phyloP scores from a whole-genome alignment of 23 tunicate species.

The Trididemnum nubilum region DNA sequence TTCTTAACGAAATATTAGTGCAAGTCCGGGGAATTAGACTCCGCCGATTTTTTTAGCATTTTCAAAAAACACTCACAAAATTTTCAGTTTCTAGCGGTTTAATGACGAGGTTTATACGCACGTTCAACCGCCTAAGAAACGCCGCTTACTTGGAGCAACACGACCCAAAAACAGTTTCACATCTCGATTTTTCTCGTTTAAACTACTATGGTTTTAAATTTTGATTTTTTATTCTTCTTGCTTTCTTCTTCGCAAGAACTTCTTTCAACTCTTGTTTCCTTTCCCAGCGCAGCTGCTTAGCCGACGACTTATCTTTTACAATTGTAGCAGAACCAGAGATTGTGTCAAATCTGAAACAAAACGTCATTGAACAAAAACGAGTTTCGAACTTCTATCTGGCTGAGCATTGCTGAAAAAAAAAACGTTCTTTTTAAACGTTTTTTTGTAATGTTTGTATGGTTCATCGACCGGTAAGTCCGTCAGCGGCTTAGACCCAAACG shows the following conservation, averaged over 20 bases:
- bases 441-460: too few relatives aligned
- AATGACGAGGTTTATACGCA: too few relatives aligned
- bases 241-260: constrained; percentile 40
- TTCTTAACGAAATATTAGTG: too few relatives aligned
- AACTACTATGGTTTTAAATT: background rate
- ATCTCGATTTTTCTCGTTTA: background rate
- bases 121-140: too few relatives aligned
- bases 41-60: too few relatives aligned
- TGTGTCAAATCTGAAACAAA: constrained; percentile 43
- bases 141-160: too few relatives aligned
- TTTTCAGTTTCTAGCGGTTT: too few relatives aligned
- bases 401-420: background rate
- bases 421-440: background rate
- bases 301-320: constrained; percentile 47
- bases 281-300: constrained; percentile 75
- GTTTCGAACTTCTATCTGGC: too few relatives aligned
- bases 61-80: too few relatives aligned
- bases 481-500: too few relatives aligned
- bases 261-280: constrained; percentile 57
- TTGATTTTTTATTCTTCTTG: background rate
- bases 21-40: too few relatives aligned
- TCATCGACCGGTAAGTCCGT: too few relatives aligned
- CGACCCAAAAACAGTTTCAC: background rate
- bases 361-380: background rate
- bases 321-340: constrained; percentile 41